A percentile compares a stretch with the other conserved stretches of the same genome.
Evolutionary conservation across 53 echinoderm and acorn worm genomes (phyloP).

Genomic region (Zoroaster sp.): DNA sequence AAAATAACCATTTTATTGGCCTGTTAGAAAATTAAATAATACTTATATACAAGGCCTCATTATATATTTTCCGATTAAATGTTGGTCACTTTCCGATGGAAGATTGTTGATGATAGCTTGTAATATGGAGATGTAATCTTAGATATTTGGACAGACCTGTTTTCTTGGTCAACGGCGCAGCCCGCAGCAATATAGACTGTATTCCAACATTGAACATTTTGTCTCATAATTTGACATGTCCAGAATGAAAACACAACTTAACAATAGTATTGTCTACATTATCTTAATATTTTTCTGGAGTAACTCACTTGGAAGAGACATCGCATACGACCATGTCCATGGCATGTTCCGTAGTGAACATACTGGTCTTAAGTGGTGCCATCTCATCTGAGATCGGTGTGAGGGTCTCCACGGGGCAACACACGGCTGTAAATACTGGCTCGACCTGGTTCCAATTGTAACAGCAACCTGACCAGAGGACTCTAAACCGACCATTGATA

Average conservation of each 20-base stretch:
- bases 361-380: slow-evolving; percentile 30
- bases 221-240: too few relatives aligned
- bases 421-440: slow-evolving; percentile 55
- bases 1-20: neutral
- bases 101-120: too few relatives aligned
- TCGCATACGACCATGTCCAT: slow-evolving; percentile 72
- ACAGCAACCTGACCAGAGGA: slow-evolving; percentile 47
- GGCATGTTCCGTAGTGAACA: slow-evolving; percentile 60
- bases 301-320: slow-evolving; percentile 57
- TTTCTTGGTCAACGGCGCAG: neutral
- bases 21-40: too few relatives aligned
- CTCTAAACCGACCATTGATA: slow-evolving; percentile 49
- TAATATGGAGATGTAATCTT: too few relatives aligned
- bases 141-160: too few relatives aligned
- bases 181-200: neutral
- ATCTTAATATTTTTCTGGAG: neutral
- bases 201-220: neutral
- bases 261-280: neutral
- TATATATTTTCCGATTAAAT: too few relatives aligned
- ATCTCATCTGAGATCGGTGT: slow-evolving; percentile 47
- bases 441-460: slow-evolving; percentile 53
- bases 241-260: neutral
- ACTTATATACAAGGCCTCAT: too few relatives aligned
- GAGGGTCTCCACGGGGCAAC: slow-evolving; percentile 48
- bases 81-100: too few relatives aligned